phyloP scores from a whole-genome alignment of 2,888 invertebrate species.

The Salticus scenicus region DNA sequence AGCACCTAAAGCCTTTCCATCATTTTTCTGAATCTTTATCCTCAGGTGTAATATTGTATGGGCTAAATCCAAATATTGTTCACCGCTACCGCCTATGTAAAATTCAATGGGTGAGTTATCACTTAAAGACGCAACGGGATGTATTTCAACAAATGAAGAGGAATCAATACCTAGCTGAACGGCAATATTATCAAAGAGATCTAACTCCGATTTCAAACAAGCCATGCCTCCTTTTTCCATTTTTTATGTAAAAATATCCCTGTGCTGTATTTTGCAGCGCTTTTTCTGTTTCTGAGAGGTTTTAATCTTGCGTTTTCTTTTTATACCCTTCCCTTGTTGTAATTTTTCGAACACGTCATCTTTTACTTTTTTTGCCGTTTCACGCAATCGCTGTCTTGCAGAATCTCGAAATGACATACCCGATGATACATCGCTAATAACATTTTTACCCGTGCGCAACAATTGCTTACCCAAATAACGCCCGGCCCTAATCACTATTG shows the following conservation, averaged over 20 bases:
- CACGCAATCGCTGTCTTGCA: background rate
- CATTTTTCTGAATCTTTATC: conserved; percentile 14
- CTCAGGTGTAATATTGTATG: background rate
- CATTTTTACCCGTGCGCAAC: background rate
- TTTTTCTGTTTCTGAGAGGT: background rate
- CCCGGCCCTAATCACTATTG: background rate
- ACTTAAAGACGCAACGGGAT: conserved; percentile 20
- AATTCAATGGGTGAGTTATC: conserved; percentile 37
- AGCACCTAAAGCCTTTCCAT: background rate
- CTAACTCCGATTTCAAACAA: conserved; percentile 25
- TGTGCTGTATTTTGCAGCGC: background rate
- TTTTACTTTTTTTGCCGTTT: conserved; percentile 22
- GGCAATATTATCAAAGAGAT: conserved; percentile 1
- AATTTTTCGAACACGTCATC: conserved; percentile 38
- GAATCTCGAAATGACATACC: conserved; percentile 24
- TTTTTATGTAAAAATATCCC: conserved; percentile 31
- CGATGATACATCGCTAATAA: background rate
- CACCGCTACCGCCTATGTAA: conserved; percentile 16
- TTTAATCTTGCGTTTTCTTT: conserved; percentile 23
- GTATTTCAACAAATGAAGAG: conserved; percentile 31
- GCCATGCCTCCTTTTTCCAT: background rate
- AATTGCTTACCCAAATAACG: conserved; percentile 22
- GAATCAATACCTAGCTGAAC: conserved; percentile 19
- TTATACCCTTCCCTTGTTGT: conserved; percentile 19
- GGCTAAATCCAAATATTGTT: conserved; percentile 25